These are phyloP conservation scores for Alces alces DNA, from an alignment of 2,113 vertebrate genomes.

Conservation along the genomic window DNA sequence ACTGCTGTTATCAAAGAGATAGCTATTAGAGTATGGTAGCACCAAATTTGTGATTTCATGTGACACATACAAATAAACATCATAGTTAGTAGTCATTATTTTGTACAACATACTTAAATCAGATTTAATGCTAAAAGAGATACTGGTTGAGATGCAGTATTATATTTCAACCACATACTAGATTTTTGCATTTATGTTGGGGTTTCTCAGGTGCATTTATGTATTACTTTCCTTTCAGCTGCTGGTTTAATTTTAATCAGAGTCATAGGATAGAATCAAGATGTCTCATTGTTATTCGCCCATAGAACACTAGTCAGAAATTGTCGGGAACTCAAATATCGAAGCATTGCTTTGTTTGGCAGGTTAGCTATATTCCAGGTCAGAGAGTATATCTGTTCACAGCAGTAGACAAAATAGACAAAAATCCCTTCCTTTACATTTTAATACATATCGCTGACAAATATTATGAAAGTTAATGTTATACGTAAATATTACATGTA, in stretches of 20 bases:
- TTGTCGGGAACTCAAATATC: neutral
- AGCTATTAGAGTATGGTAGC: neutral
- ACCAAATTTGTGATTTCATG: neutral
- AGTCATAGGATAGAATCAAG: neutral
- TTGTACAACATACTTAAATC: neutral
- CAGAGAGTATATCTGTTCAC: neutral
- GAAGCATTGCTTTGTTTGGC: constrained; percentile 20
- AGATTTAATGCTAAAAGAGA: neutral
- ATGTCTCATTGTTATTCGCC: neutral
- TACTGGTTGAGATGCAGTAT: constrained; percentile 6
- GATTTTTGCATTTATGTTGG: neutral
- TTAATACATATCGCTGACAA: neutral
- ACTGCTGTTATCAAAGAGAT: neutral
- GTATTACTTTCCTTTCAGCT: neutral
- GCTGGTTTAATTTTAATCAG: constrained; percentile 27
- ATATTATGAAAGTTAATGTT: neutral
- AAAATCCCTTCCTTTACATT: neutral
- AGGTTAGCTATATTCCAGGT: neutral
- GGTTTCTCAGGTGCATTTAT: neutral
- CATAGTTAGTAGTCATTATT: neutral
- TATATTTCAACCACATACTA: neutral
- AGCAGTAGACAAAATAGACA: neutral
- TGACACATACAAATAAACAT: neutral
- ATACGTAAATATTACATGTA: neutral
- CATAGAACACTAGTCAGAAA: neutral